These are phyloP conservation scores for Aspidoscelis tigris DNA, from an alignment of 2,113 vertebrate genomes.

Conservation along the genomic window DNA sequence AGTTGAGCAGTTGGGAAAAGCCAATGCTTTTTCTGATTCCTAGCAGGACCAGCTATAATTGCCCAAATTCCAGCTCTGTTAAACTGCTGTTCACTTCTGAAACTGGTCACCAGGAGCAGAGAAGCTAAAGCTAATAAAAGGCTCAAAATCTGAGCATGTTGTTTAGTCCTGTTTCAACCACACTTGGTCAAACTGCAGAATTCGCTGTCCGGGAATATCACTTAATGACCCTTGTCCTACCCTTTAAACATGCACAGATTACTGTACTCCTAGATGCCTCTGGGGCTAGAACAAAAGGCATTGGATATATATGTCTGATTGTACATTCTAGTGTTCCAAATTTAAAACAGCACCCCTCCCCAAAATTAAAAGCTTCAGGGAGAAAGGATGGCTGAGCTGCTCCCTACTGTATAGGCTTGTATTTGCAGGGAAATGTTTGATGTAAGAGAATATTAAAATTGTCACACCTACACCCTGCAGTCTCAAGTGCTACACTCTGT, in stretches of 20 bases:
- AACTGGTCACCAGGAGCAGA: background rate
- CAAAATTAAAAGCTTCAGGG: background rate
- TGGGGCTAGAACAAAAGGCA: background rate
- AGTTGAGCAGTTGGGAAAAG: background rate
- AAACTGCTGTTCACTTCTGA: background rate
- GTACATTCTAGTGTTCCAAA: background rate
- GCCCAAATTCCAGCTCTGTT: background rate
- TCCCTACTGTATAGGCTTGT: background rate
- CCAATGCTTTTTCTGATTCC: background rate
- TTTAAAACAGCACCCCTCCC: background rate
- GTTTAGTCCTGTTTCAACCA: background rate
- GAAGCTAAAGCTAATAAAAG: no score
- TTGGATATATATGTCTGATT: background rate
- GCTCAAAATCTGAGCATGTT: background rate
- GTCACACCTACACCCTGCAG: background rate
- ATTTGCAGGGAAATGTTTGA: background rate
- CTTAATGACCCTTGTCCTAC: background rate
- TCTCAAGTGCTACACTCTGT: background rate
- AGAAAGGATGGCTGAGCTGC: background rate
- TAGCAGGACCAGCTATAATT: background rate
- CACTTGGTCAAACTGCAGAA: background rate
- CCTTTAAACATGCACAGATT: background rate
- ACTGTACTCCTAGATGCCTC: background rate
- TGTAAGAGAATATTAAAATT: background rate
- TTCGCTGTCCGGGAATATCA: background rate